These are phyloP conservation scores for Mico argentatus DNA, from an alignment of 2,797 vertebrate species.

Conservation along the genomic window DNA sequence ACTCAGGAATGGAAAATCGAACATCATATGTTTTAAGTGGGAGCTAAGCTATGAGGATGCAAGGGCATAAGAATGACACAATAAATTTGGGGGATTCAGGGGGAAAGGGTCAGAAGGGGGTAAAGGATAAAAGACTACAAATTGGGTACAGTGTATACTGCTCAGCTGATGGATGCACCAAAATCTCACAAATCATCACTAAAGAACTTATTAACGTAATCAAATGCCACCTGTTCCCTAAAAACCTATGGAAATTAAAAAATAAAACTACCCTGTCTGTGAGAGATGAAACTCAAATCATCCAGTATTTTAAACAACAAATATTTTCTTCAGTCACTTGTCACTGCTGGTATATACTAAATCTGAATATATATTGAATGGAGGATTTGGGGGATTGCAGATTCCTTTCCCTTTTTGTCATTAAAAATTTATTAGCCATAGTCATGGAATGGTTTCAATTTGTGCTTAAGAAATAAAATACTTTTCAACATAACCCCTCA, in stretches of 20 bases:
- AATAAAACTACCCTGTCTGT: not conserved
- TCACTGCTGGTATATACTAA: not conserved
- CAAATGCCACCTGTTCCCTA: not conserved
- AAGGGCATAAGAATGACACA: not conserved
- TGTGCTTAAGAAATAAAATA: not conserved
- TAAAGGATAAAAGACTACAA: not conserved
- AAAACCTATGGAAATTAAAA: not conserved
- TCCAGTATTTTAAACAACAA: not conserved
- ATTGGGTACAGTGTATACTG: not conserved
- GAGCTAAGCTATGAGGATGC: not conserved
- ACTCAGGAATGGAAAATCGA: not conserved
- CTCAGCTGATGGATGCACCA: not conserved
- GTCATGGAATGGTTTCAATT: not conserved
- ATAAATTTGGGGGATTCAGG: not conserved
- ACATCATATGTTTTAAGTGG: not conserved
- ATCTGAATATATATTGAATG: not conserved
- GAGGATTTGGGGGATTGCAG: not conserved
- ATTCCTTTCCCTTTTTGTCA: not conserved
- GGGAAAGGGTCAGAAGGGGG: not conserved
- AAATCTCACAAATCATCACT: not conserved
- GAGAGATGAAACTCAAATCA: not conserved
- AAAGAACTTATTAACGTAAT: not conserved
- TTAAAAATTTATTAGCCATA: not conserved
- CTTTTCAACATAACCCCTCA: not conserved
- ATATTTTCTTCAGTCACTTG: not conserved